Conservation (phyloP, 1,140 invertebrate species). For the Condylostylus longicornis region DNA sequence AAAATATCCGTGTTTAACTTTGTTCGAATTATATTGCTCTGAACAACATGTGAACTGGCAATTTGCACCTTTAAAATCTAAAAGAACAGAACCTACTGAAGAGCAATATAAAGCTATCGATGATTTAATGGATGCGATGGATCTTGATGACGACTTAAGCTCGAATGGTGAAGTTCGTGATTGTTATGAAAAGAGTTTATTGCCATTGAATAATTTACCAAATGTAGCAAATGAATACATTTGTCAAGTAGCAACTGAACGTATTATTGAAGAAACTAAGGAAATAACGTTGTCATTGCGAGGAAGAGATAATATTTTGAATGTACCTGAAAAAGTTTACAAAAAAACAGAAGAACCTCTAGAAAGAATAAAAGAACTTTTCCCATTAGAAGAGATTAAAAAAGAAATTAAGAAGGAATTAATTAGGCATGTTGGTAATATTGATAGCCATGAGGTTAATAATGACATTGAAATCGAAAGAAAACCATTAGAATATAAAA, state of each 20-base stretch:
- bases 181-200: slow-evolving; percentile 15
- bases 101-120: slow-evolving; percentile 22
- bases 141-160: slow-evolving; percentile 14
- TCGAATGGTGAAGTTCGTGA: slow-evolving; percentile 14
- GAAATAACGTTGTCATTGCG: slow-evolving; percentile 12
- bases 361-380: slow-evolving; percentile 15
- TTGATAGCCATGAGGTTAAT: too few relatives aligned
- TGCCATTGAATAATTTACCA: slow-evolving; percentile 20
- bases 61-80: slow-evolving; percentile 18
- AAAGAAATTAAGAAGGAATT: too few relatives aligned
- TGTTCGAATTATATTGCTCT: slow-evolving; percentile 25
- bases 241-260: background rate
- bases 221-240: slow-evolving; percentile 11
- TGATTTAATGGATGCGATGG: slow-evolving; percentile 21
- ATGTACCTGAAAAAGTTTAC: slow-evolving; percentile 19
- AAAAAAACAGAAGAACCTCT: slow-evolving; percentile 19
- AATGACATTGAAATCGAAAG: too few relatives aligned
- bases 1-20: slow-evolving; percentile 16
- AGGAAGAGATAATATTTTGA: slow-evolving; percentile 20
- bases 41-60: slow-evolving; percentile 25
- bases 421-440: too few relatives aligned
- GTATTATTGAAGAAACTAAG: background rate
- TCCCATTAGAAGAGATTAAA: slow-evolving; percentile 18
- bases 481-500: too few relatives aligned
- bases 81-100: slow-evolving; percentile 16